These are phyloP conservation scores for Willowsia nigromaculata DNA, from an alignment of 2,888 invertebrate species.

Conservation along the genomic window DNA sequence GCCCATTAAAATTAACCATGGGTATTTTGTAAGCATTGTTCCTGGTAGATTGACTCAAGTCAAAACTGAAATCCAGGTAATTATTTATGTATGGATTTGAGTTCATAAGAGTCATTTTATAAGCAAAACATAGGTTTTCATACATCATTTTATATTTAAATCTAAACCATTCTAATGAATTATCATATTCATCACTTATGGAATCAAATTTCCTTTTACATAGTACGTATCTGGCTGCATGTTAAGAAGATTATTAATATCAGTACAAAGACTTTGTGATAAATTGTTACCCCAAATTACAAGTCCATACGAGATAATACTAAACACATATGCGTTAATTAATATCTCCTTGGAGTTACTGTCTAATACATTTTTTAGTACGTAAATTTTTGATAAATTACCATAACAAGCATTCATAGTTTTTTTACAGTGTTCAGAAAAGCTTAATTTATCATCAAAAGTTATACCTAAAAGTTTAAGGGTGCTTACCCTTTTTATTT, in stretches of 20 bases:
- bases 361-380: constrained; percentile 4
- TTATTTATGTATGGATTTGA: not conserved
- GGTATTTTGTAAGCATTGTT: not conserved
- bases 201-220: constrained; percentile 19
- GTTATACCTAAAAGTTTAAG: constrained; percentile 40
- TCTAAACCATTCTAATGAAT: constrained; percentile 3
- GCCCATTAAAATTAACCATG: not conserved
- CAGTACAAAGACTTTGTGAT: no score
- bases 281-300: constrained; percentile 48
- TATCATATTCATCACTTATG: not conserved
- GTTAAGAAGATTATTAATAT: constrained; percentile 22
- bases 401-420: constrained; percentile 9
- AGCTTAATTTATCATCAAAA: constrained; percentile 34
- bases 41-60: not conserved
- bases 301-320: constrained; percentile 25
- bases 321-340: constrained; percentile 48
- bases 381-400: constrained; percentile 29
- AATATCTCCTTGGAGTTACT: not conserved
- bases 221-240: constrained; percentile 21
- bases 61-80: not conserved
- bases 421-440: not conserved
- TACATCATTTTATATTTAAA: not conserved
- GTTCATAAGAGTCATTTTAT: not conserved
- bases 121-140: not conserved
- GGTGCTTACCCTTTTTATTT: not conserved